Percentiles rank a stretch among this genome's conserved stretches.
Evolutionary conservation across 2,888 invertebrate genomes (phyloP).

Genomic region (Andrena flavipes): DNA sequence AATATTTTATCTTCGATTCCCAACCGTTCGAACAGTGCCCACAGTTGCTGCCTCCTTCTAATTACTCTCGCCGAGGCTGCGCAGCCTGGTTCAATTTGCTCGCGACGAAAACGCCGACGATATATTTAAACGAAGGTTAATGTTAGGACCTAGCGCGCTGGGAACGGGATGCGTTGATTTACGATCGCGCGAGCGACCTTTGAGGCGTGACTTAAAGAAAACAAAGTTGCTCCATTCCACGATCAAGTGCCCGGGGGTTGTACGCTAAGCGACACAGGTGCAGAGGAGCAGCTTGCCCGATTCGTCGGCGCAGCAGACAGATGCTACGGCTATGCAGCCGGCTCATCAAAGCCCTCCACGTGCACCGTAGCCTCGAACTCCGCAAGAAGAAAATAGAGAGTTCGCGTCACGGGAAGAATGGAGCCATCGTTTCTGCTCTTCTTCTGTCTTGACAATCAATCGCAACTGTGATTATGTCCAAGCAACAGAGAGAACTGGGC

Average conservation of each 20-base stretch:
- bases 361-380: conserved; percentile 33
- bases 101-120: conserved; percentile 52
- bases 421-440: neutral
- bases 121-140: conserved; percentile 48
- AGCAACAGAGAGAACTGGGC: conserved; percentile 4
- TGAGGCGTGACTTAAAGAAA: conserved; percentile 61
- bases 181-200: conserved; percentile 70
- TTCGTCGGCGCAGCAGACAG: conserved; percentile 63
- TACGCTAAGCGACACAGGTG: conserved; percentile 63
- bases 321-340: conserved; percentile 70
- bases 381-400: conserved; percentile 23
- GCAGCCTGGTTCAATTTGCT: conserved; percentile 54
- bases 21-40: conserved; percentile 45
- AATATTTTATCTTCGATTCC: conserved; percentile 2
- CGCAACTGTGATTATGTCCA: conserved; percentile 18
- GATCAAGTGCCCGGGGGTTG: conserved; percentile 65
- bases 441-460: conserved; percentile 1
- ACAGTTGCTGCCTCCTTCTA: conserved; percentile 41
- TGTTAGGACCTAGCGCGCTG: conserved; percentile 30
- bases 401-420: conserved; percentile 12
- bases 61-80: conserved; percentile 50
- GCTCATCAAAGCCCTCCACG: conserved; percentile 63
- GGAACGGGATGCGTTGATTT: conserved; percentile 68
- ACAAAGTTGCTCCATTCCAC: conserved; percentile 71
- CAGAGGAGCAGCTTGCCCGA: conserved; percentile 65